Percentiles rank a stretch among this genome's conserved stretches.
Evolutionary conservation across 2,888 invertebrate species (phyloP).

Genomic region (Acanthoscelides obtectus): DNA sequence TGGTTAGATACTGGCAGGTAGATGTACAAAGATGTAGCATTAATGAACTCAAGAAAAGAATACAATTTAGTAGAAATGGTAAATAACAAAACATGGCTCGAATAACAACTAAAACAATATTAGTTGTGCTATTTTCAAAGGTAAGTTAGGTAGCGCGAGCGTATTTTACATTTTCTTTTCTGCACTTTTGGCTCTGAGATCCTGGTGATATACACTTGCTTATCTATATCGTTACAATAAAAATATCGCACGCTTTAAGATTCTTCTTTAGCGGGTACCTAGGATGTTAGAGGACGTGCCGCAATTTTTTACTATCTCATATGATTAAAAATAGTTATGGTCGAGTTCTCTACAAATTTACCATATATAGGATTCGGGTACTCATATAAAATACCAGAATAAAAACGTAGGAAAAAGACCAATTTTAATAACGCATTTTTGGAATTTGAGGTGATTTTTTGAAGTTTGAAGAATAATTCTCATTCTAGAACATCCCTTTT

Average conservation of each 20-base stretch:
- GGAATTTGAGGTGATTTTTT: too few species aligned
- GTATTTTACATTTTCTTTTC: slow-evolving; percentile 22
- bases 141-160: slow-evolving; percentile 36
- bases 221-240: neutral
- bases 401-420: too few species aligned
- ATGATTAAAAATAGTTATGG: neutral
- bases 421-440: too few species aligned
- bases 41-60: slow-evolving; percentile 9
- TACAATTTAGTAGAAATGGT: slow-evolving; percentile 15
- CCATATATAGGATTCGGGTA: too few species aligned
- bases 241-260: neutral
- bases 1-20: neutral
- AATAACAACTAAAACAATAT: slow-evolving; percentile 17
- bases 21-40: slow-evolving; percentile 10
- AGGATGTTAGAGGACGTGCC: neutral
- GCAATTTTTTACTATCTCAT: neutral
- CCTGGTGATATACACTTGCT: slow-evolving; percentile 8
- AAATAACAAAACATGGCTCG: slow-evolving; percentile 18
- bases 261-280: neutral
- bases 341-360: neutral
- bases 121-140: slow-evolving; percentile 26
- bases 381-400: too few species aligned
- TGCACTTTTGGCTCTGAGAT: slow-evolving; percentile 34
- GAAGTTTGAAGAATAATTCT: too few species aligned
- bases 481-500: too few species aligned